Evolutionary conservation across 1,140 invertebrate genomes (phyloP).

Genomic region (Alviniconcha marisindica): DNA sequence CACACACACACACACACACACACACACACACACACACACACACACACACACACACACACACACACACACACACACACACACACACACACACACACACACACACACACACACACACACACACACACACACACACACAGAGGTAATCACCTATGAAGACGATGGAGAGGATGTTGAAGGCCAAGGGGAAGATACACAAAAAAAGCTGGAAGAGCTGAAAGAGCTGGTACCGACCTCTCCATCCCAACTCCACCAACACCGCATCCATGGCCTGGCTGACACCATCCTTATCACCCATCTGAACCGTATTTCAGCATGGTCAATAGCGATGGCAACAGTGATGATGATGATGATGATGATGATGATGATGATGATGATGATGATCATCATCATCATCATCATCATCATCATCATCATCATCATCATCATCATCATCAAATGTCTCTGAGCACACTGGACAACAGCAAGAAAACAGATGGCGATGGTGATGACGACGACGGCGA

Average conservation of each 20-base stretch:
- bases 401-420: neutral
- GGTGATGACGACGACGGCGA: neutral
- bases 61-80: slow-evolving; percentile 17
- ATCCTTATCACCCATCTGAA: neutral
- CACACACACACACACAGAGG: neutral
- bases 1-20: slow-evolving; percentile 5
- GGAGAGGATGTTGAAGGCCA: slow-evolving; percentile 6
- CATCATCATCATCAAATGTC: neutral
- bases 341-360: neutral
- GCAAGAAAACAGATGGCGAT: neutral
- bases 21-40: slow-evolving; percentile 17
- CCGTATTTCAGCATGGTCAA: neutral
- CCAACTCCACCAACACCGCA: slow-evolving; percentile 5
- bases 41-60: slow-evolving; percentile 17
- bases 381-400: neutral
- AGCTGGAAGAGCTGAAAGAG: slow-evolving; percentile 4
- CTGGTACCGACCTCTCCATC: slow-evolving; percentile 19
- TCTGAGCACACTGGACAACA: neutral
- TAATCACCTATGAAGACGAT: slow-evolving; percentile 8
- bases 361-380: neutral
- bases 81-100: slow-evolving; percentile 14
- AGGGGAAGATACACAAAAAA: neutral
- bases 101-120: neutral
- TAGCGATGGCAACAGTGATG: too few species aligned
- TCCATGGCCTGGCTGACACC: slow-evolving; percentile 13